A percentile compares a stretch with the other conserved stretches of the same genome.
Conservation (phyloP, 2,888 invertebrate genomes). For the Actias luna region DNA sequence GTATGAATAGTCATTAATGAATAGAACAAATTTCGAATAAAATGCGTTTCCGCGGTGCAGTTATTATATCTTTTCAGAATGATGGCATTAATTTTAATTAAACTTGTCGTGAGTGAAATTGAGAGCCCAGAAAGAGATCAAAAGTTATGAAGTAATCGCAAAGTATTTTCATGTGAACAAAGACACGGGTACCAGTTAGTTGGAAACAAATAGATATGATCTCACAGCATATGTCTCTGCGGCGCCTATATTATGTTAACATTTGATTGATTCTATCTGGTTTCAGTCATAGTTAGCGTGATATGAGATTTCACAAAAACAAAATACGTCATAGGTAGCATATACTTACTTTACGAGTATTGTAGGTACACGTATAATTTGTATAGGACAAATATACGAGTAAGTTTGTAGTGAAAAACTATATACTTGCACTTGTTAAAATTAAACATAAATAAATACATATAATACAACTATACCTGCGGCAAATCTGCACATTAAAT, state of each 20-base stretch:
- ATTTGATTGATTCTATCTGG: conserved; percentile 14
- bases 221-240: conserved; percentile 7
- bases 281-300: conserved; percentile 16
- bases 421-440: too few relatives aligned
- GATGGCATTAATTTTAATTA: not conserved
- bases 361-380: not conserved
- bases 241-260: conserved; percentile 19
- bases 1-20: too few relatives aligned
- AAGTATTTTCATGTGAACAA: not conserved
- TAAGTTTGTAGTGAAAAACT: too few relatives aligned
- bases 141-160: not conserved
- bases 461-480: too few relatives aligned
- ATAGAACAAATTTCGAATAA: not conserved
- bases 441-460: too few relatives aligned
- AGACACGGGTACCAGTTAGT: not conserved
- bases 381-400: not conserved
- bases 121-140: not conserved
- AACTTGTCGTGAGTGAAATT: not conserved
- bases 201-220: not conserved
- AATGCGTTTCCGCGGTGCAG: too few relatives aligned
- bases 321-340: conserved; percentile 18
- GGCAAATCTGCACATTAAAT: not conserved
- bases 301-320: conserved; percentile 19
- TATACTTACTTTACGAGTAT: not conserved
- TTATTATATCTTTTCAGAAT: too few relatives aligned